These are phyloP conservation scores for Montipora sp. DNA, from an alignment of 64 coral and sea anemone genomes.

Conservation along the genomic window DNA sequence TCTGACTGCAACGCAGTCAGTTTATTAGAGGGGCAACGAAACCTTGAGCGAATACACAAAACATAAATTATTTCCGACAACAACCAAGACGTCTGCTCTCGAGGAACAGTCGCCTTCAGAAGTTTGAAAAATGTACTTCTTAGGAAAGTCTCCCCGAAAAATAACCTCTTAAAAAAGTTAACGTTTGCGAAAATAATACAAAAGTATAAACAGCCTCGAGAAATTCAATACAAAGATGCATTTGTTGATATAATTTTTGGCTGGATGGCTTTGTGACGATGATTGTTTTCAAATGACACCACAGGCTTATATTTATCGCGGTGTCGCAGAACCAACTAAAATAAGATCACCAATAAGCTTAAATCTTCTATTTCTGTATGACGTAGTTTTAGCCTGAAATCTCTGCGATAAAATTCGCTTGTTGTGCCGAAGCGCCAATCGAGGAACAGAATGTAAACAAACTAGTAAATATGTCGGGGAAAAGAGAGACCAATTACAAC, in stretches of 20 bases:
- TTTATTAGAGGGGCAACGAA: background rate
- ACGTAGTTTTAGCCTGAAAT: background rate
- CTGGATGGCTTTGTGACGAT: background rate
- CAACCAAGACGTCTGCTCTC: background rate
- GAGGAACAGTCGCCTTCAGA: too few relatives aligned
- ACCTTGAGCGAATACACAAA: background rate
- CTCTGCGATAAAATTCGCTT: background rate
- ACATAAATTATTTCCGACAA: conserved; percentile 45
- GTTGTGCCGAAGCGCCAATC: conserved; percentile 24
- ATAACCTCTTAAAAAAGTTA: background rate
- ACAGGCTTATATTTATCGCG: background rate
- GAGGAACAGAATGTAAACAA: conserved; percentile 35
- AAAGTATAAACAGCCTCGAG: conserved; percentile 6
- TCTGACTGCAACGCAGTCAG: background rate
- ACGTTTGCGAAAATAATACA: background rate
- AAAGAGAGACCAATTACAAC: conserved; percentile 14
- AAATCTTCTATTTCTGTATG: background rate
- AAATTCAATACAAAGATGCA: conserved; percentile 29
- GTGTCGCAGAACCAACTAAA: background rate
- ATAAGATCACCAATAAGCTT: background rate
- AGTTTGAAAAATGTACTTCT: background rate
- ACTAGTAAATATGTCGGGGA: conserved; percentile 37
- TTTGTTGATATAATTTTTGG: conserved; percentile 46
- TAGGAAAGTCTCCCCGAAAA: background rate
- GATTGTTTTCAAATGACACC: conserved; percentile 1